These are phyloP conservation scores for Aldrovandia affinis DNA, from an alignment of 2,797 vertebrate species.

Conservation along the genomic window DNA sequence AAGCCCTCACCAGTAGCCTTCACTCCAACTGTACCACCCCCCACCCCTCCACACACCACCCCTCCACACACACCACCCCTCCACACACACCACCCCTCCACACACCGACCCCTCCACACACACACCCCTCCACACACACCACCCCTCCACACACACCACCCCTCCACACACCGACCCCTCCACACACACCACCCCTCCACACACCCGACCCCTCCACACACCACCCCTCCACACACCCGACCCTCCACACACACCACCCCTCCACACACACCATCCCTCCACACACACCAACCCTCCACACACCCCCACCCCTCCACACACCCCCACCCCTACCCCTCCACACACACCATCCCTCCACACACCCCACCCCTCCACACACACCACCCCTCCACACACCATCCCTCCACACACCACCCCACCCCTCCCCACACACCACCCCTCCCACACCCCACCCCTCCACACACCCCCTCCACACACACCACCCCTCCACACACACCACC, in stretches of 20 bases:
- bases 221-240: neutral
- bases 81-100: neutral
- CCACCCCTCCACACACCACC: too few relatives aligned
- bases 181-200: neutral
- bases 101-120: too few relatives aligned
- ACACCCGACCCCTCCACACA: too few relatives aligned
- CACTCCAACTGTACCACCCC: neutral
- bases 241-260: too few relatives aligned
- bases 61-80: neutral
- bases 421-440: neutral
- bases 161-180: too few relatives aligned
- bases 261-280: neutral
- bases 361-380: neutral
- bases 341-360: neutral
- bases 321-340: neutral
- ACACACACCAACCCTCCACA: neutral
- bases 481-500: too few relatives aligned
- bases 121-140: neutral
- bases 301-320: too few relatives aligned
- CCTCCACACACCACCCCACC: neutral
- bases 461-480: neutral
- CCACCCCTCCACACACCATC: neutral
- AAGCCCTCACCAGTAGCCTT: neutral
- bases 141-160: too few relatives aligned
- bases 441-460: too few relatives aligned